These are phyloP conservation scores for Drosophila cognata DNA, from an alignment of 2,888 invertebrate species.

Conservation along the genomic window DNA sequence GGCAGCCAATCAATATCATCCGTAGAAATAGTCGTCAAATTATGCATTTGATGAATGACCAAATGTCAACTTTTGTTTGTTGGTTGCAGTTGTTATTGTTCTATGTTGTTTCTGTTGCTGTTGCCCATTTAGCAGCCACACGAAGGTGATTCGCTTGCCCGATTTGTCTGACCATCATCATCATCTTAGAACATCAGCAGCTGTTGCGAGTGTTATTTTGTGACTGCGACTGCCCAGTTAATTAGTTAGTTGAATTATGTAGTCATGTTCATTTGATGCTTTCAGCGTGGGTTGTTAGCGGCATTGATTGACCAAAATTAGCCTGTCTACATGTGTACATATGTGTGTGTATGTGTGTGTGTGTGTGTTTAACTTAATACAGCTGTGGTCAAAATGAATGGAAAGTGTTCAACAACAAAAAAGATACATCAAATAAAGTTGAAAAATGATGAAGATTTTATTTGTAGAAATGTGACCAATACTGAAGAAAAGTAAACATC, in stretches of 20 bases:
- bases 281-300: constrained; percentile 63
- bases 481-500: not conserved
- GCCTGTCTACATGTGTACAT: constrained; percentile 14
- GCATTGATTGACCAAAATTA: constrained; percentile 77
- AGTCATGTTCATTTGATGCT: constrained; percentile 30
- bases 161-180: constrained; percentile 35
- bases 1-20: constrained; percentile 44
- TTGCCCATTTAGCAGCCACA: constrained; percentile 36
- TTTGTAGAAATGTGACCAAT: not conserved
- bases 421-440: not conserved
- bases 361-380: not conserved
- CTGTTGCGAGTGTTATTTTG: constrained; percentile 10
- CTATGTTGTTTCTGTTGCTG: constrained; percentile 13
- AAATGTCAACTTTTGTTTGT: constrained; percentile 27
- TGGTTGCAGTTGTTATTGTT: constrained; percentile 3
- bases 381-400: not conserved
- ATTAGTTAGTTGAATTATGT: constrained; percentile 60
- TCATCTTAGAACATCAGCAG: constrained; percentile 43
- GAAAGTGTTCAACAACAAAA: not conserved
- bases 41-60: constrained; percentile 44
- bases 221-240: constrained; percentile 57
- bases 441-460: not conserved
- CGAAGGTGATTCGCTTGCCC: constrained; percentile 58
- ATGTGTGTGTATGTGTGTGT: constrained; percentile 10
- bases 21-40: constrained; percentile 10